These are phyloP conservation scores for Pteronotus mesoamericanus DNA, from an alignment of 2,797 vertebrate species.

Conservation along the genomic window DNA sequence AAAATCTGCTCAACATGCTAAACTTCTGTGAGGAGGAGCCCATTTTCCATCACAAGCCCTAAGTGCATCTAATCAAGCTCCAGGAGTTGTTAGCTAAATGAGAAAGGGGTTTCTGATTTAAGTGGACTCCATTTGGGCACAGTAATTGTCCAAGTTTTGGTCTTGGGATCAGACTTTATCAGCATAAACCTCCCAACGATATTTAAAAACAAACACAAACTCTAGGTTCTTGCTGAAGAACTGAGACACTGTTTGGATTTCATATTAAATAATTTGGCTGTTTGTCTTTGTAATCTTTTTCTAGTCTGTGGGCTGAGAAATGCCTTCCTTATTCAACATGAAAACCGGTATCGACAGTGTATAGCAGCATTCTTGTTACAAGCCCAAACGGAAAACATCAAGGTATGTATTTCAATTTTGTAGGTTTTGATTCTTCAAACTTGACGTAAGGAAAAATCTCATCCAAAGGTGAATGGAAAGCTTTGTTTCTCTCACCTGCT, in stretches of 20 bases:
- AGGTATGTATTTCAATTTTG: conserved; percentile 81
- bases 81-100: not conserved
- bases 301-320: conserved; percentile 88
- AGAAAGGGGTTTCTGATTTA: not conserved
- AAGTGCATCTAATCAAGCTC: not conserved
- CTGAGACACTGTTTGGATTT: not conserved
- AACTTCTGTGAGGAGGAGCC: not conserved
- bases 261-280: conserved; percentile 9
- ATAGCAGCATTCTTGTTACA: conserved; percentile 91
- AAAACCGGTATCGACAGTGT: conserved; percentile 92
- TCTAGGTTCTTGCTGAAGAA: not conserved
- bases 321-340: conserved; percentile 92
- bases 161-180: not conserved
- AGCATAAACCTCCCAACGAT: not conserved
- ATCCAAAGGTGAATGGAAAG: not conserved
- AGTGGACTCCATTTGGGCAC: not conserved
- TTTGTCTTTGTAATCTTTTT: conserved; percentile 53
- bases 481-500: not conserved
- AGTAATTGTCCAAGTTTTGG: not conserved
- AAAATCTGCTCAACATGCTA: not conserved
- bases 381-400: conserved; percentile 87
- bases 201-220: not conserved
- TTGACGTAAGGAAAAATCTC: not conserved
- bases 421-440: conserved; percentile 16
- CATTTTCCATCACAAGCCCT: not conserved